These are phyloP conservation scores for Oreohelix idahoensis DNA, from an alignment of 1,140 invertebrate species.

Conservation along the genomic window DNA sequence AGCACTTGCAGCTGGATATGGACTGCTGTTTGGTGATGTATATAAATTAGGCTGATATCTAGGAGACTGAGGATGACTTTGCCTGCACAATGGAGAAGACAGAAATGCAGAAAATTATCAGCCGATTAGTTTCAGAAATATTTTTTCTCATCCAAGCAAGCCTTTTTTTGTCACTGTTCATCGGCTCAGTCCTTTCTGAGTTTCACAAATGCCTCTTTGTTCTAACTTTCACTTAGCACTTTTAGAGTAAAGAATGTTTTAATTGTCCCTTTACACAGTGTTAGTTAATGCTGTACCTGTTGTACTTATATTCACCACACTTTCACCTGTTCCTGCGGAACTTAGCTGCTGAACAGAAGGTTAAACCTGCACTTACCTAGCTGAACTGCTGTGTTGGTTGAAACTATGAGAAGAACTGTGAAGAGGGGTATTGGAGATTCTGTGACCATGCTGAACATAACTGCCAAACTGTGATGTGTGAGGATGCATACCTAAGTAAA, in stretches of 20 bases:
- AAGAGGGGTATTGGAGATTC: conserved; percentile 18
- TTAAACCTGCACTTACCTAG: conserved; percentile 14
- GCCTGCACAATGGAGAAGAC: conserved; percentile 6
- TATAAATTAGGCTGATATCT: conserved; percentile 32
- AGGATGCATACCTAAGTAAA: conserved; percentile 1
- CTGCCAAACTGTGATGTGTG: conserved; percentile 3
- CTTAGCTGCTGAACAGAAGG: no score
- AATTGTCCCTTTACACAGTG: no score
- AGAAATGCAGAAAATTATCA: not conserved
- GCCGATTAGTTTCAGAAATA: no score
- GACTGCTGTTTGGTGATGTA: conserved; percentile 40
- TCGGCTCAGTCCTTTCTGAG: no score
- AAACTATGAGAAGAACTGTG: conserved; percentile 29
- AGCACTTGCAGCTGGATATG: conserved; percentile 34
- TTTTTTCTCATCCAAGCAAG: no score
- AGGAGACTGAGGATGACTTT: conserved; percentile 21
- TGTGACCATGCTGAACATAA: conserved; percentile 16
- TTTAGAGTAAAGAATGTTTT: no score
- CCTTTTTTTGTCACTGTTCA: no score
- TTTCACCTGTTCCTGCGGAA: no score
- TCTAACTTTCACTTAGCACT: no score
- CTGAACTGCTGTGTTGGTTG: conserved; percentile 14
- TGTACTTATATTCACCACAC: no score
- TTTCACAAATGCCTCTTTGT: no score
- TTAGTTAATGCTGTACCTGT: no score